Base-by-base conservation (phyloP, 1,140 invertebrate species). In the Cotesia vestalis region DNA sequence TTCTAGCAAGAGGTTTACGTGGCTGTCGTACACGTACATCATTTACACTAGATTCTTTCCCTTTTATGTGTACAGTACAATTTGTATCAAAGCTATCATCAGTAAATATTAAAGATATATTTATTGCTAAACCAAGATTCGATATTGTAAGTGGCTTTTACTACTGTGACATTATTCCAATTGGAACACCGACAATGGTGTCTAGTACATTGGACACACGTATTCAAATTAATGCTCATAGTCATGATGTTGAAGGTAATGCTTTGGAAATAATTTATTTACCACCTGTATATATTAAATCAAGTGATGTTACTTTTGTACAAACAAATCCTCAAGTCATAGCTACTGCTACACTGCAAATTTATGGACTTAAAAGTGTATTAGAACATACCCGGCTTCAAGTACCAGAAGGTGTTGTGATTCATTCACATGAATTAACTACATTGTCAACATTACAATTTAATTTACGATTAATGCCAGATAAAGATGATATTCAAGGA, bases 101-200 rank as follows among this genome's bases (percentile, higher is more conserved):
- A 27, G 68, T 83, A 12, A 79, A 80, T 14, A 78, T 87, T 8
- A 83, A 86, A 35, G 85, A 88, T 66, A 52, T 88, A 4, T 89
- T 89, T 60, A 77, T 84, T 20, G 78, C 85, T 4, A 84, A 85
- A 74, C 85, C 84, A n/a, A 81, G 83, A 69, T 89, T 88, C 57
- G 83, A 87, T 72, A 86, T 86, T 40, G 76, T 80, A 46, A 84
- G 85, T 72, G 88, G 88, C 8, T 85, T 85, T 68, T 88, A 88
- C 73, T 86, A 83, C 20, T 88, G 86, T 51, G 85, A 87, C 51
- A 78, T 88, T n/a, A 81, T 86, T 61, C 83, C 86, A 17, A 84
- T 86, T 73, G 79, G 81, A 66, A 75, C 76, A 20, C 81, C 85
- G n/a, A 83, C 78, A 20, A 75, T 84, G n/a, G 52, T 76, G 12